Conservation (phyloP, 2,888 invertebrate genomes). For the Fragum sueziense region DNA sequence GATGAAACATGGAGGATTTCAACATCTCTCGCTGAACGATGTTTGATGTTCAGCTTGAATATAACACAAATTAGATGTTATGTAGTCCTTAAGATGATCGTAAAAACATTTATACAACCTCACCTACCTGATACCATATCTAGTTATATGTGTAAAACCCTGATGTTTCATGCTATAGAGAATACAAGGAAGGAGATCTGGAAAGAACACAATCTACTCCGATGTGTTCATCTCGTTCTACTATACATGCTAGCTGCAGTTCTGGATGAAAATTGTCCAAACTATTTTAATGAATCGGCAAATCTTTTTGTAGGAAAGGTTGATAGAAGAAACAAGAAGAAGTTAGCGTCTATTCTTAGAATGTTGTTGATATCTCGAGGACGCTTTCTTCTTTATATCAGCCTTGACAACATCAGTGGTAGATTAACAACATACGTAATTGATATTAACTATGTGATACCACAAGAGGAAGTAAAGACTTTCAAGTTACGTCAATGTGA, state of each 20-base stretch:
- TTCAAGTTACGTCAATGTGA: neutral
- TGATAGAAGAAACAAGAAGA: neutral
- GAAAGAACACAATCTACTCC: conserved; percentile 11
- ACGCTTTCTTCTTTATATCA: neutral
- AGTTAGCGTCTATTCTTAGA: neutral
- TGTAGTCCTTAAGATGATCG: conserved; percentile 28
- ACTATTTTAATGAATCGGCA: too few relatives aligned
- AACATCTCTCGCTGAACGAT: conserved; percentile 12
- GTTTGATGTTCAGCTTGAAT: conserved; percentile 20
- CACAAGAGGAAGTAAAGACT: neutral
- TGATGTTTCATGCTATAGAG: conserved; percentile 20
- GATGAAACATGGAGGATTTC: too few relatives aligned
- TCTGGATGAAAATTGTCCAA: conserved; percentile 11
- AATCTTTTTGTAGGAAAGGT: conserved; percentile 26
- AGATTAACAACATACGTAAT: neutral
- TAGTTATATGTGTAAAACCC: conserved; percentile 30
- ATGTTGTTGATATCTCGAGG: neutral
- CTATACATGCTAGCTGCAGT: neutral
- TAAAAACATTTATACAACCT: neutral
- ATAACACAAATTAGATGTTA: conserved; percentile 31
- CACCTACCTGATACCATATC: conserved; percentile 21
- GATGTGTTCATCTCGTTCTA: neutral
- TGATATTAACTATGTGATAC: neutral
- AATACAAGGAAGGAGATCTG: neutral
- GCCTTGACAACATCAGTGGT: neutral